Evolutionary conservation across 1,140 invertebrate species (phyloP), one percentile per base, ranked within the genome.

Genomic region (Drosophila gunungcola): DNA sequence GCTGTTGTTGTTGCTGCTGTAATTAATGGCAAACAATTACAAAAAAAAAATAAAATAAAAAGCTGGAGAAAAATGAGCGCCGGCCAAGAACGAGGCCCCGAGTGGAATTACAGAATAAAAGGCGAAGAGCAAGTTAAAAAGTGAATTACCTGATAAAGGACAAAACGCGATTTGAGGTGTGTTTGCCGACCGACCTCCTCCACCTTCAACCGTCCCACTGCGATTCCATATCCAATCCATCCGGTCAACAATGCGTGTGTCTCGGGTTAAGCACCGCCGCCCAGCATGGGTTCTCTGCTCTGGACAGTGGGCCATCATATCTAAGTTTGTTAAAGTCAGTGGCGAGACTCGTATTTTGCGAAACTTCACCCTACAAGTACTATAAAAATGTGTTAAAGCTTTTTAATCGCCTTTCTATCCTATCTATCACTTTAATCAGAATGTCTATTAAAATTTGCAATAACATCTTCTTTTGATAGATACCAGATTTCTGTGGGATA

Each of bases 11-110:
- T 53, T 88, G 58, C 77, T 80, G 57, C 65, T 86, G 81, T 90
- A 90, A 90, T 90, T 90, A 90, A 90, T 90, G 85, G 74, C 86
- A 77, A 90, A 81, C 86, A 90, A 86, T 90, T 90, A 90, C 86
- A 81, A 74, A 80, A 73, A 74, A 80, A 73, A 79, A 61, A 49
- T 51, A 38, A 61, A 78, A 69, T 67, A 73, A 73, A 39, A 48
- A 43, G 61, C 68, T 25, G 46, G 42, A 27, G 29, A 48, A 51
- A 12, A 49, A 68, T 38, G 60, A 61, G 72, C 46, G 54, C 25
- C 69, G 49, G 53, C 51, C 52, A 45, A 52, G 53, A 83, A 53
- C 41, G 51, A 61, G 60, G 45, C 43, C 58, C 56, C 74, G 62
- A 64, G 48, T 78, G 84, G 67, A 84, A 89, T 80, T 80, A 89